These are phyloP conservation scores for Malthinus flaveolus DNA, from an alignment of 2,888 invertebrate genomes.

Conservation along the genomic window DNA sequence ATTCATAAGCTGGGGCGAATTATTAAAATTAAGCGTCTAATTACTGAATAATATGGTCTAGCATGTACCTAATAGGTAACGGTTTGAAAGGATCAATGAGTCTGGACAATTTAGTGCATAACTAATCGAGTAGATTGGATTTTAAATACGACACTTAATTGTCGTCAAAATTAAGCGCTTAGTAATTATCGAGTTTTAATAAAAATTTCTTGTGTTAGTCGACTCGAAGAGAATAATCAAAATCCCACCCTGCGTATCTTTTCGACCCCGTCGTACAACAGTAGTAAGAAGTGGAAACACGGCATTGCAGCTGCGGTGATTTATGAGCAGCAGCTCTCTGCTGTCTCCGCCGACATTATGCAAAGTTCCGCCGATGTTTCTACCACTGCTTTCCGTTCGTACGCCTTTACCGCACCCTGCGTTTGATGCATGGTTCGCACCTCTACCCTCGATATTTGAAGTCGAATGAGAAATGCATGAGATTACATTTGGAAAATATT, in stretches of 20 bases:
- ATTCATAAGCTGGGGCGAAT: conserved; percentile 13
- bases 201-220: not conserved
- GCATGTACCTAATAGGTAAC: not conserved
- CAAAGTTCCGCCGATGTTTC: conserved; percentile 54
- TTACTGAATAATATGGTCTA: conserved; percentile 11
- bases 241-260: conserved; percentile 24
- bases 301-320: conserved; percentile 48
- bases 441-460: conserved; percentile 39
- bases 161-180: not conserved
- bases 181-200: not conserved
- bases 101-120: not conserved
- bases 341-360: conserved; percentile 56
- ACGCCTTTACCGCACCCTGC: conserved; percentile 34
- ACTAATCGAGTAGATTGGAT: not conserved
- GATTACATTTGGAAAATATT: conserved; percentile 43
- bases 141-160: not conserved
- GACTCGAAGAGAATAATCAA: conserved; percentile 25
- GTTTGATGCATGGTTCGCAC: conserved; percentile 45
- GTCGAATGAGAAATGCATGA: conserved; percentile 38
- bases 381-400: conserved; percentile 43
- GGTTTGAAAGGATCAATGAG: not conserved
- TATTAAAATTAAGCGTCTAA: conserved; percentile 12
- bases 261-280: conserved; percentile 19
- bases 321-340: conserved; percentile 53
- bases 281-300: conserved; percentile 27